Evolutionary conservation across 2,888 invertebrate genomes (phyloP), one percentile per base, ranked within the genome.

Genomic region (Tipula confusa): DNA sequence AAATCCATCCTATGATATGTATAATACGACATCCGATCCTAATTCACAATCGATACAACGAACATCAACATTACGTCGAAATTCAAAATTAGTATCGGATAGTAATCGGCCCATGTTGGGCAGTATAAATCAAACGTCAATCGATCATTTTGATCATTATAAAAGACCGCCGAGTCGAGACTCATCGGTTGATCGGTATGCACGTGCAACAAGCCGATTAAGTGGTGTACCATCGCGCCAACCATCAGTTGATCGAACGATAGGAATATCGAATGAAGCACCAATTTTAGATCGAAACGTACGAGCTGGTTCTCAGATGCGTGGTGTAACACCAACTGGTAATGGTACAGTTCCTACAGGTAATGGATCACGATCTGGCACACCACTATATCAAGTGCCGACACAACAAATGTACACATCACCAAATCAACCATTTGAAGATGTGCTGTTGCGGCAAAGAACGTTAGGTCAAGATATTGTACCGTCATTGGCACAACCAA

Each of bases 91-190:
- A 85, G 88, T 90, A 18, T 89, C 89, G 6, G 88, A 88, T 84
- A 90, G 87, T 86, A 90, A 88, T 88, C 93, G 89, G 88, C 92
- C 91, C 84, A 88, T 89, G 87, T 85, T 90, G 31, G 88, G 89
- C 18, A 87, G 88, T 85, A 87, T 86, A 82, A 87, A 87, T 29
- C 92, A 94, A 90, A 92, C 95, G 11, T 95, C 95, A 86, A 96
- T 96, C 87, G 97, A 97, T 89, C 96, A 96, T 87, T 96, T 97
- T 88, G 98, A 98, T 89, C 98, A 98, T 88, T 98, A 98, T 89
- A 96, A 96, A 89, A 92, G 96, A 88, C 96, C 97, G 83, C 96
- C 96, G 0, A 96, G 96, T 90, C 92, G 96, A 88, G 96, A 96
- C 88, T 94, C 95, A 84, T 96, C 96, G 86, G 95, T 96, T 81